phyloP scores from a whole-genome alignment of 2,113 vertebrate genomes.

The Cyprinodon tularosa region DNA sequence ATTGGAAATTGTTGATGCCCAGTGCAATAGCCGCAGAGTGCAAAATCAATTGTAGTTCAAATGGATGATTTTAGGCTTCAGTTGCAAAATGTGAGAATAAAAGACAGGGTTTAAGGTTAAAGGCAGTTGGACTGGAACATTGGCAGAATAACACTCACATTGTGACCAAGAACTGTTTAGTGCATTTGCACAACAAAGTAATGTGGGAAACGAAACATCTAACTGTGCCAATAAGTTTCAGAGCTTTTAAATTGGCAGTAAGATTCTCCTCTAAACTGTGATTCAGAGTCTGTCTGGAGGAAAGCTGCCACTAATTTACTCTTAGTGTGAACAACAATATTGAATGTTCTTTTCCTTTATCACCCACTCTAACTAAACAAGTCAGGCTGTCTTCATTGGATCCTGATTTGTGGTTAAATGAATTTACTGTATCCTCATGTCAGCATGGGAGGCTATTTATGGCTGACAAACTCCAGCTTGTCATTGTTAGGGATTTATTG shows the following conservation, averaged over 20 bases:
- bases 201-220: constrained; percentile 43
- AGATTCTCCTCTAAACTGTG: constrained; percentile 55
- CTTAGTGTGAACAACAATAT: constrained; percentile 35
- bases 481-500: constrained; percentile 18
- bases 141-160: background rate
- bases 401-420: constrained; percentile 4
- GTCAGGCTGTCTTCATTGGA: background rate
- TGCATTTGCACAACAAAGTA: constrained; percentile 15
- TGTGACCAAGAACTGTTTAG: constrained; percentile 18
- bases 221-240: constrained; percentile 47
- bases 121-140: background rate
- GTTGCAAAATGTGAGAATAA: background rate
- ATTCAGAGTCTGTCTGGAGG: constrained; percentile 34
- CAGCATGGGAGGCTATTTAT: constrained; percentile 13
- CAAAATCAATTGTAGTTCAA: background rate
- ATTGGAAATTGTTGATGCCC: background rate
- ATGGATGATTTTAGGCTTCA: background rate
- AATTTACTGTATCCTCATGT: constrained; percentile 1
- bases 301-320: constrained; percentile 35
- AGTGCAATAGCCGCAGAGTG: background rate
- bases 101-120: background rate
- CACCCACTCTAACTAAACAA: background rate
- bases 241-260: constrained; percentile 41
- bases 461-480: constrained; percentile 27
- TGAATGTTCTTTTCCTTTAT: constrained; percentile 45